Evolutionary conservation across 1,140 invertebrate species (phyloP).

Genomic region (Octopus bimaculoides): DNA sequence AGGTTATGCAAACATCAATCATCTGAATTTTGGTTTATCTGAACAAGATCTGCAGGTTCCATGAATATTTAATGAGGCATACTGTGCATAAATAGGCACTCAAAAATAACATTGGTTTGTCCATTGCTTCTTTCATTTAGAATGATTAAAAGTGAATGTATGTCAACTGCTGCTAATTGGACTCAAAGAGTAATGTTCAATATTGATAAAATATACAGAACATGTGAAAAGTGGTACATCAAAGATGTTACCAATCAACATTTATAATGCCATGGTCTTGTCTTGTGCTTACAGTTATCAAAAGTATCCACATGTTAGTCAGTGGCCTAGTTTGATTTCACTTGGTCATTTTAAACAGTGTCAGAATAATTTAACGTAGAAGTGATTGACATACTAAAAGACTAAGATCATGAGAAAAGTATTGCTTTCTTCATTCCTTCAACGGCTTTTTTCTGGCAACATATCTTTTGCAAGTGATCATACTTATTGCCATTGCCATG

Average conservation of each 20-base stretch:
- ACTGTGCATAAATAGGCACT: neutral
- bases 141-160: too few species aligned
- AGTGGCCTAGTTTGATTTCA: neutral
- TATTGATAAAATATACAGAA: too few species aligned
- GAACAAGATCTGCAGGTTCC: constrained; percentile 1
- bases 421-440: neutral
- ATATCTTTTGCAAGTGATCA: neutral
- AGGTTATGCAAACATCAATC: neutral
- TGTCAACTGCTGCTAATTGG: too few species aligned
- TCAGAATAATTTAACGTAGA: neutral
- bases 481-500: constrained; percentile 3
- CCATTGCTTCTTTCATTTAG: neutral
- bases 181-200: too few species aligned
- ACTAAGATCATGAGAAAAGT: neutral
- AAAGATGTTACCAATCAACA: too few species aligned
- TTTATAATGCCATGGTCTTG: neutral
- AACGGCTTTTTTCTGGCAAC: neutral
- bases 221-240: too few species aligned
- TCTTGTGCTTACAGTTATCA: neutral
- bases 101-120: neutral
- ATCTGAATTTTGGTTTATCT: neutral
- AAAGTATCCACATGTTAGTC: constrained; percentile 5
- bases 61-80: constrained; percentile 5
- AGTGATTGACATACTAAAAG: neutral
- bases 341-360: neutral